Evolutionary conservation across 2,888 invertebrate species (phyloP).

Genomic region (Cantharis lateralis): DNA sequence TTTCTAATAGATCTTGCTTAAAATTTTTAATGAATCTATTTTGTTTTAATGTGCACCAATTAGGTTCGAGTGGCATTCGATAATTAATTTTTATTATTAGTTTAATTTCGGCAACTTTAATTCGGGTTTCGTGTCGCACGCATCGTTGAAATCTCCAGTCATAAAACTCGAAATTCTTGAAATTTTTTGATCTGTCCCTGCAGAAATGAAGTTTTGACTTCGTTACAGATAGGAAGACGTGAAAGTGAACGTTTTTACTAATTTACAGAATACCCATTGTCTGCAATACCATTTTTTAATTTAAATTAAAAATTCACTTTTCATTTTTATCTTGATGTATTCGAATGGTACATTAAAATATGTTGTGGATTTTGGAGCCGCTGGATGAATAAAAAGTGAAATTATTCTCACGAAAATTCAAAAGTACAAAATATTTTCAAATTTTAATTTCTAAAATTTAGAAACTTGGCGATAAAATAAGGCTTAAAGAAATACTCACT

Average conservation of each 20-base stretch:
- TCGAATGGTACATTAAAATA: background rate
- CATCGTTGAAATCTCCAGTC: slow-evolving; percentile 7
- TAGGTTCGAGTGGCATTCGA: background rate
- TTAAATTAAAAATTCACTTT: background rate
- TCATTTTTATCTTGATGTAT: background rate
- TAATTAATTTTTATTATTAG: background rate
- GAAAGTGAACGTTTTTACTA: background rate
- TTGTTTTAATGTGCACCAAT: background rate
- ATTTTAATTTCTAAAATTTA: background rate
- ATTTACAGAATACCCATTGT: background rate
- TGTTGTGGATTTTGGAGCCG: background rate
- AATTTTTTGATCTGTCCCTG: background rate
- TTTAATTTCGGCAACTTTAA: background rate
- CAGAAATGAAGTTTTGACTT: background rate
- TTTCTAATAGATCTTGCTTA: background rate
- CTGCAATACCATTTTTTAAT: background rate
- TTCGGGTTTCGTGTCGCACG: background rate
- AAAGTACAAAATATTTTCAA: background rate
- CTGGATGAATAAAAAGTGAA: background rate
- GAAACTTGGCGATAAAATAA: background rate
- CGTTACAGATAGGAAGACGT: background rate
- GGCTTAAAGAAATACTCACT: background rate
- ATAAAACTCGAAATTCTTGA: background rate
- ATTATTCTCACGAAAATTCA: background rate
- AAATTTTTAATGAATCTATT: background rate